A percentile compares a stretch with the other conserved stretches of the same genome.
These are phyloP conservation scores for Omphaloscelis lunosa DNA, from an alignment of 2,888 invertebrate genomes.

Conservation along the genomic window DNA sequence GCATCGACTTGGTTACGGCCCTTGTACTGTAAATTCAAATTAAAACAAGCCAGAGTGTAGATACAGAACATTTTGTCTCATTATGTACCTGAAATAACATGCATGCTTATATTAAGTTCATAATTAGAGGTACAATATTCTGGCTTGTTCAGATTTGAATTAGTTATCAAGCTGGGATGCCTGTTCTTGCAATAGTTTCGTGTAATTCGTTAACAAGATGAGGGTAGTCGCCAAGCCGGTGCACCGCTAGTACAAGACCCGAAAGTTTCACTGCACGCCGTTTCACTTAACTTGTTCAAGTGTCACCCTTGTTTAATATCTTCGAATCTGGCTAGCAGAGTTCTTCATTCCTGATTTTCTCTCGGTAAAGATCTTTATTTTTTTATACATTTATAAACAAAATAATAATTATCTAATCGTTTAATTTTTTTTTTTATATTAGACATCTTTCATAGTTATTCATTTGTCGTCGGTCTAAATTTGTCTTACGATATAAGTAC, in stretches of 20 bases:
- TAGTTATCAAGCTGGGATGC: slow-evolving; percentile 27
- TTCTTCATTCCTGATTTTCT: slow-evolving; percentile 87
- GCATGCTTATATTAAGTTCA: neutral
- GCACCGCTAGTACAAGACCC: slow-evolving; percentile 37
- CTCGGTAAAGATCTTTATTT: slow-evolving; percentile 89
- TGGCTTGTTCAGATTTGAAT: neutral
- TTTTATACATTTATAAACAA: slow-evolving; percentile 85
- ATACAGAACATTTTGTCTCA: neutral
- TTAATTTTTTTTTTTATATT: slow-evolving; percentile 72
- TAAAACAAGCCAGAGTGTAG: slow-evolving; percentile 1
- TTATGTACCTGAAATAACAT: slow-evolving; percentile 3
- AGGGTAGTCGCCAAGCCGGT: slow-evolving; percentile 37
- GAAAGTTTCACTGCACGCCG: slow-evolving; percentile 40
- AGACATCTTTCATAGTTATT: slow-evolving; percentile 78
- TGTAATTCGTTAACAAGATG: slow-evolving; percentile 16
- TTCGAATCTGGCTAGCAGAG: slow-evolving; percentile 75
- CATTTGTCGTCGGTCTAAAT: slow-evolving; percentile 86
- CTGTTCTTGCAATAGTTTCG: slow-evolving; percentile 45
- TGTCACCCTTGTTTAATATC: slow-evolving; percentile 44
- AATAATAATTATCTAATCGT: slow-evolving; percentile 62
- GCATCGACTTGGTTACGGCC: slow-evolving; percentile 44
- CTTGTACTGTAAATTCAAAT: slow-evolving; percentile 11
- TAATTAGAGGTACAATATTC: neutral
- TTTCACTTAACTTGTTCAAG: slow-evolving; percentile 31
- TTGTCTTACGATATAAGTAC: slow-evolving; percentile 87